Conservation (phyloP, 2,888 invertebrate genomes). For the Margaritifera margaritifera region DNA sequence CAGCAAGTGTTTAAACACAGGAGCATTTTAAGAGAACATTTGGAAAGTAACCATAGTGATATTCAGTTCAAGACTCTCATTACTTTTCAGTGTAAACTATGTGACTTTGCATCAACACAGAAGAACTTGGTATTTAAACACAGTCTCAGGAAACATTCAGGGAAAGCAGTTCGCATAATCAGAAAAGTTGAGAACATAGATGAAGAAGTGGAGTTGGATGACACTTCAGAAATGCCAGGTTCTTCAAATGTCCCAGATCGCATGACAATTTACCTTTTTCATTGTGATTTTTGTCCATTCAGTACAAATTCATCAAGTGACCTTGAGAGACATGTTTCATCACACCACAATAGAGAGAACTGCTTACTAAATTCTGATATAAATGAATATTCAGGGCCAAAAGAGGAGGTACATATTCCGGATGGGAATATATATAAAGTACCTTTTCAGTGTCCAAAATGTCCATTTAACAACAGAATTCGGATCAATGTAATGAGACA, state of each 20-base stretch:
- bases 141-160: slow-evolving; percentile 35
- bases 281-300: slow-evolving; percentile 27
- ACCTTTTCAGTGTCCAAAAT: slow-evolving; percentile 50
- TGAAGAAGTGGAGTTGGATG: no score
- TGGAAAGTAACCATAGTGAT: slow-evolving; percentile 23
- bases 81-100: slow-evolving; percentile 44
- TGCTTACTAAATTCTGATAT: no score
- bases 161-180: slow-evolving; percentile 31
- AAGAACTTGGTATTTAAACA: slow-evolving; percentile 40
- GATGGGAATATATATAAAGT: slow-evolving; percentile 48
- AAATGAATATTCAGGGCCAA: slow-evolving; percentile 6
- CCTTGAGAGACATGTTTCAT: slow-evolving; percentile 9
- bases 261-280: slow-evolving; percentile 20
- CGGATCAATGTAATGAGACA: slow-evolving; percentile 42
- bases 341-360: slow-evolving; percentile 2
- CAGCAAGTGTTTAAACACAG: slow-evolving; percentile 33
- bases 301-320: slow-evolving; percentile 13
- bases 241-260: background rate
- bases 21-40: slow-evolving; percentile 31
- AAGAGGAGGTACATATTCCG: slow-evolving; percentile 38
- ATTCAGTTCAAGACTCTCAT: slow-evolving; percentile 32
- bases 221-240: no score
- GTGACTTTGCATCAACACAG: slow-evolving; percentile 42
- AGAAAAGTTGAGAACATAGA: slow-evolving; percentile 37
- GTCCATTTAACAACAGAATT: slow-evolving; percentile 41